Evolutionary conservation across 2,888 invertebrate species (phyloP).

Genomic region (Phortica okadai): DNA sequence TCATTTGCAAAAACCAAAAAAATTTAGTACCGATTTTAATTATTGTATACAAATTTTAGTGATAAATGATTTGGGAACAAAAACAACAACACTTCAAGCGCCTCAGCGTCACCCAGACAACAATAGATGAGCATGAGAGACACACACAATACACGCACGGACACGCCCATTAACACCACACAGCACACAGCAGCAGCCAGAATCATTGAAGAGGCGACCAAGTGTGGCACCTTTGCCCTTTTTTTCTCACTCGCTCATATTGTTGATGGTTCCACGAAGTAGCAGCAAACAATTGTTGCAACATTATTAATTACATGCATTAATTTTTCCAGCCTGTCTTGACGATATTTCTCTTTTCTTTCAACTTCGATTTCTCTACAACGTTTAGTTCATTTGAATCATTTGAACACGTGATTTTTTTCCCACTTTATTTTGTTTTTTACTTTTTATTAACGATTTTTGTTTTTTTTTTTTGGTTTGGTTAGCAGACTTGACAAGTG

Average conservation of each 20-base stretch:
- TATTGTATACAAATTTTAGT: background rate
- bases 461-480: background rate
- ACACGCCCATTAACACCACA: conserved; percentile 66
- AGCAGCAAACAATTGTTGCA: conserved; percentile 52
- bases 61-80: conserved; percentile 38
- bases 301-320: conserved; percentile 69
- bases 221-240: background rate
- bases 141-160: conserved; percentile 23
- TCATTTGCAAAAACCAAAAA: conserved; percentile 53
- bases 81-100: conserved; percentile 60
- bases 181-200: conserved; percentile 32
- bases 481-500: conserved; percentile 57
- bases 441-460: background rate
- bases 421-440: background rate
- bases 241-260: background rate
- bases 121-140: conserved; percentile 57
- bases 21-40: too few relatives aligned
- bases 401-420: conserved; percentile 2
- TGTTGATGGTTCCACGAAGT: conserved; percentile 50
- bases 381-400: background rate
- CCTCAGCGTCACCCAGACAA: conserved; percentile 65
- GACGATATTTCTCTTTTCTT: background rate
- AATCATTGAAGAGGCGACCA: conserved; percentile 9
- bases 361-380: background rate
- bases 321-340: conserved; percentile 58